Conservation (phyloP, 2,888 invertebrate genomes). For the Microplitis manilae region DNA sequence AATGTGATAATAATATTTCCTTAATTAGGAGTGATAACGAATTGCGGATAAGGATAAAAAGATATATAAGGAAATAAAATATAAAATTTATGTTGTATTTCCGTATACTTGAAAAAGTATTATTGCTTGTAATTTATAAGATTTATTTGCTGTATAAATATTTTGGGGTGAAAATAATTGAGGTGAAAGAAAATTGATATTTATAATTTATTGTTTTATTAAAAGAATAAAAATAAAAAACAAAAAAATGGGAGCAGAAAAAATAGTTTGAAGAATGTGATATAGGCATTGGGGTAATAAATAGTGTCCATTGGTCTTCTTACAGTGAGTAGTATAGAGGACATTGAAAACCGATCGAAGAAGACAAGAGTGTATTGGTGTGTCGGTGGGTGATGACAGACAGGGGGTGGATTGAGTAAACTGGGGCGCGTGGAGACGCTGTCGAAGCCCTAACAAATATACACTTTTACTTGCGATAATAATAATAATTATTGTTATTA, state of each 20-base stretch:
- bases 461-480: conserved; percentile 12
- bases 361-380: conserved; percentile 14
- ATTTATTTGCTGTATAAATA: background rate
- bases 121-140: background rate
- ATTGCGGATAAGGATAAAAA: background rate
- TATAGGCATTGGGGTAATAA: conserved; percentile 27
- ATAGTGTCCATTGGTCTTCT: conserved; percentile 25
- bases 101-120: background rate
- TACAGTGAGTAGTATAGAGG: background rate
- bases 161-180: background rate
- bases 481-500: conserved; percentile 16
- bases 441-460: conserved; percentile 40
- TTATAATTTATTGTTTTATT: background rate
- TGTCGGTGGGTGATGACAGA: conserved; percentile 14
- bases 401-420: conserved; percentile 33
- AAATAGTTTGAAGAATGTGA: background rate
- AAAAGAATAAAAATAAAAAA: background rate
- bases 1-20: background rate
- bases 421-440: conserved; percentile 37
- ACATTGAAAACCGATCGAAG: conserved; percentile 34
- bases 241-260: background rate
- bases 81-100: background rate
- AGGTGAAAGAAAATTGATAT: background rate
- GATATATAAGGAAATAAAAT: background rate
- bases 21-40: background rate